Percentiles rank a stretch among this genome's conserved stretches.
These are phyloP conservation scores for Pogonomyrmex barbatus DNA, from an alignment of 1,140 invertebrate species.

Conservation along the genomic window DNA sequence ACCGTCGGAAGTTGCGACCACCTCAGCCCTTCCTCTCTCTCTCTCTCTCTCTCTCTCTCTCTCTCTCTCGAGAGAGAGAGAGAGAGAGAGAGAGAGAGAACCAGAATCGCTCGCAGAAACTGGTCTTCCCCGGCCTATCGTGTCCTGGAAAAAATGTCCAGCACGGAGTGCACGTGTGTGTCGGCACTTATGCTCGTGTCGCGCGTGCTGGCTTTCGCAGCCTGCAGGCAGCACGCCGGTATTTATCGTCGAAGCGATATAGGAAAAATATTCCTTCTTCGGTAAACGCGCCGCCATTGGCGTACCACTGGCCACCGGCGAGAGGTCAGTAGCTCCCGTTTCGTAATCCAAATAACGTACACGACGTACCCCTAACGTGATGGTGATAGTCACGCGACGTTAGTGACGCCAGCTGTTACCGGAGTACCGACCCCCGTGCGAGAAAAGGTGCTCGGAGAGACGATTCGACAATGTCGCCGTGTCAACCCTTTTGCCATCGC, in stretches of 20 bases:
- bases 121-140: slow-evolving; percentile 52
- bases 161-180: slow-evolving; percentile 47
- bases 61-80: too few species aligned
- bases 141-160: slow-evolving; percentile 64
- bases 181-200: slow-evolving; percentile 60
- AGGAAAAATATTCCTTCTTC: slow-evolving; percentile 25
- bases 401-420: slow-evolving; percentile 48
- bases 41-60: too few species aligned
- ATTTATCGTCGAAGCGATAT: slow-evolving; percentile 34
- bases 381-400: slow-evolving; percentile 56
- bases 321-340: slow-evolving; percentile 26
- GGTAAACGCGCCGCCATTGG: slow-evolving; percentile 3
- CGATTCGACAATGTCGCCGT: slow-evolving; percentile 28
- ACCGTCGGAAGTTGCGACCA: slow-evolving; percentile 63
- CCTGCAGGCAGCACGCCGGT: slow-evolving; percentile 31
- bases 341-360: slow-evolving; percentile 51
- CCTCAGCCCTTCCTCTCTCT: slow-evolving; percentile 49
- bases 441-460: slow-evolving; percentile 31
- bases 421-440: slow-evolving; percentile 47
- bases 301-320: neutral
- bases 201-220: slow-evolving; percentile 50
- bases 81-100: slow-evolving; percentile 11
- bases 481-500: slow-evolving; percentile 38
- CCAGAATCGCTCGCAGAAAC: slow-evolving; percentile 61
- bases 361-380: slow-evolving; percentile 23